These are phyloP conservation scores for Chironomus riparius DNA, from an alignment of 2,888 invertebrate species.

Conservation along the genomic window DNA sequence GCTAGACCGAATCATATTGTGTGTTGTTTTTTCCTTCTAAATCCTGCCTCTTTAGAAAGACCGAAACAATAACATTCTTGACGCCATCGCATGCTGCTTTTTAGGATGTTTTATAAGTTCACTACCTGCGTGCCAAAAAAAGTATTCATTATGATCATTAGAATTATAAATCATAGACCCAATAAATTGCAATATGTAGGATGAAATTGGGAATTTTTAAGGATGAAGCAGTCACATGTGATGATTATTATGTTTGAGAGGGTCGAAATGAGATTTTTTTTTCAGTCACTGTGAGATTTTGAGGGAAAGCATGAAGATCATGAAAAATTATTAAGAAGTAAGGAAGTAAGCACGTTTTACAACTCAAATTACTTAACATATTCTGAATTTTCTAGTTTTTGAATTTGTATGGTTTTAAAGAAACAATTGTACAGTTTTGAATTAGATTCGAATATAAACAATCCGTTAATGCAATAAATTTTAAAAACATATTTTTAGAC, in stretches of 20 bases:
- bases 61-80: neutral
- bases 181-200: too few relatives aligned
- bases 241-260: neutral
- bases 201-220: neutral
- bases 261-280: neutral
- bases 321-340: too few relatives aligned
- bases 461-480: too few relatives aligned
- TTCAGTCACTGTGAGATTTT: neutral
- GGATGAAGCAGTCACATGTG: neutral
- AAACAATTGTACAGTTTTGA: too few relatives aligned
- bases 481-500: too few relatives aligned
- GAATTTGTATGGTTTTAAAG: too few relatives aligned
- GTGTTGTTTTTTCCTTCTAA: too few relatives aligned
- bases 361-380: too few relatives aligned
- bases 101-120: neutral
- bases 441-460: too few relatives aligned
- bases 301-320: neutral
- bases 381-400: too few relatives aligned
- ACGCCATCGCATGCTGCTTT: constrained; percentile 22
- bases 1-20: neutral
- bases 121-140: constrained; percentile 6
- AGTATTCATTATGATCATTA: neutral
- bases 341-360: too few relatives aligned
- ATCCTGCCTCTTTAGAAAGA: neutral
- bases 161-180: neutral